Conservation (phyloP, 2,797 vertebrate genomes). For the Pteropus rufus region DNA sequence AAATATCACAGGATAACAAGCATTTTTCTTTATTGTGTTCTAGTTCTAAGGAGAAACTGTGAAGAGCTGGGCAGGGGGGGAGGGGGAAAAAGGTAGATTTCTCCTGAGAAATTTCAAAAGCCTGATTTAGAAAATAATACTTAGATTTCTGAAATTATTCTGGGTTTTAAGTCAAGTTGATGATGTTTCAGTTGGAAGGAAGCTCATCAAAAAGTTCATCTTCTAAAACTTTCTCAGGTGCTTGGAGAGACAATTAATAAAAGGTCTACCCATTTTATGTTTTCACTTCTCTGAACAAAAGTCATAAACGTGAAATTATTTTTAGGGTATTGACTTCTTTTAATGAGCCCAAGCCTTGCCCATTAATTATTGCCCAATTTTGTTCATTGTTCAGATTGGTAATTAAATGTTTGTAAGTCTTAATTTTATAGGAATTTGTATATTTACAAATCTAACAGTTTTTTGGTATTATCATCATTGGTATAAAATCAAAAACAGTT, state of each 20-base stretch:
- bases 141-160: background rate
- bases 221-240: background rate
- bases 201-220: background rate
- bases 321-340: background rate
- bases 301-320: background rate
- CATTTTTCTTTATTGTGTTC: background rate
- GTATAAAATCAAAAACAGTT: background rate
- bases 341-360: background rate
- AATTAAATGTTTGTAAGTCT: background rate
- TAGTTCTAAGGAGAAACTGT: background rate
- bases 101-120: background rate
- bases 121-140: background rate
- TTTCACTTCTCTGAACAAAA: background rate
- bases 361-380: background rate
- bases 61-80: background rate
- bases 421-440: background rate
- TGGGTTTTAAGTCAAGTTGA: background rate
- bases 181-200: background rate
- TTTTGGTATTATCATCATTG: background rate
- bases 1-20: accelerated
- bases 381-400: background rate
- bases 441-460: background rate
- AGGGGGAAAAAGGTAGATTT: background rate
- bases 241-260: background rate
- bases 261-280: background rate